Conservation (phyloP, 2,888 invertebrate genomes). For the Mechanitis mazaeus region DNA sequence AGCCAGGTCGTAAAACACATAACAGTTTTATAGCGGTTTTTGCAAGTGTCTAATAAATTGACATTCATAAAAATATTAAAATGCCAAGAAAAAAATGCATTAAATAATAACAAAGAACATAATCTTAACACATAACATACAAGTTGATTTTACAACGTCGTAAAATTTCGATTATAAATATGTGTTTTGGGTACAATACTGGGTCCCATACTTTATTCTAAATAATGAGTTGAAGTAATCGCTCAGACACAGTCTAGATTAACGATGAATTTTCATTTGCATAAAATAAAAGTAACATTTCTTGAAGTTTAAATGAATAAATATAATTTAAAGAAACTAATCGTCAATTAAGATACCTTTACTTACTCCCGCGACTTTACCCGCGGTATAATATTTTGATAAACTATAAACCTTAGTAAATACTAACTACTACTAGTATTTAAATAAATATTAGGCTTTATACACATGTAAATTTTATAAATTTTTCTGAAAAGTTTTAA, state of each 20-base stretch:
- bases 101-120: conserved; percentile 13
- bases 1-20: background rate
- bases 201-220: conserved; percentile 25
- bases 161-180: conserved; percentile 28
- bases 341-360: no score
- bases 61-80: conserved; percentile 1
- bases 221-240: conserved; percentile 30
- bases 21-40: background rate
- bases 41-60: conserved; percentile 3
- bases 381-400: no score
- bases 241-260: conserved; percentile 28
- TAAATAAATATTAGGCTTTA: no score
- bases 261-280: background rate
- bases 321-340: no score
- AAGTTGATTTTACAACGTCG: conserved; percentile 19
- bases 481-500: no score
- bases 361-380: no score
- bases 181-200: conserved; percentile 20
- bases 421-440: no score
- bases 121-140: conserved; percentile 21
- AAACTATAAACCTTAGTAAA: no score
- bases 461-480: no score
- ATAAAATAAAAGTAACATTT: no score
- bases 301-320: no score
- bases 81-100: conserved; percentile 2